phyloP scores from a whole-genome alignment of 1,140 invertebrate species.

The Polyergus mexicanus region DNA sequence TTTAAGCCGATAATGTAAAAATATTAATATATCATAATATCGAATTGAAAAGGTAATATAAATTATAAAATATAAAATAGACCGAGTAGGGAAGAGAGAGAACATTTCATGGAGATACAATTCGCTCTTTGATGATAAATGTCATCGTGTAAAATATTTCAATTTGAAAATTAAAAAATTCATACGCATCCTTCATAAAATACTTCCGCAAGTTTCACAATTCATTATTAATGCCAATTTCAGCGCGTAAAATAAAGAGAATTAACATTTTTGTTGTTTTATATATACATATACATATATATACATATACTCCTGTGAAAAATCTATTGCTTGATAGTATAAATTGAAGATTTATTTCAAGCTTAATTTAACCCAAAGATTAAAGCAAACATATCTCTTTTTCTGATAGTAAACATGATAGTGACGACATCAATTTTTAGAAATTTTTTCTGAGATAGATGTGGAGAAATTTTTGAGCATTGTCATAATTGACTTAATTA shows the following conservation, averaged over 20 bases:
- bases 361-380: neutral
- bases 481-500: neutral
- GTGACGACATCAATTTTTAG: neutral
- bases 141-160: neutral
- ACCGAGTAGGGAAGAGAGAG: neutral
- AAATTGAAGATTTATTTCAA: constrained; percentile 21
- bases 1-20: neutral
- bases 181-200: neutral
- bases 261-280: constrained; percentile 4
- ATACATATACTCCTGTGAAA: neutral
- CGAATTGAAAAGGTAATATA: neutral
- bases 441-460: neutral
- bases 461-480: neutral
- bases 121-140: constrained; percentile 18
- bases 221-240: constrained; percentile 23
- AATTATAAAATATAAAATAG: constrained; percentile 16
- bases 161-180: constrained; percentile 23
- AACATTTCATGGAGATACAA: neutral
- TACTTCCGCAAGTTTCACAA: constrained; percentile 14
- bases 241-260: neutral
- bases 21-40: neutral
- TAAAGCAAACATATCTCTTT: neutral
- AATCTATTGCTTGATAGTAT: neutral
- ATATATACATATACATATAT: neutral
- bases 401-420: no score